A percentile compares a stretch with the other conserved stretches of the same genome.
phyloP scores from a whole-genome alignment of 1,140 invertebrate genomes.

The Zelostemma sp. region DNA sequence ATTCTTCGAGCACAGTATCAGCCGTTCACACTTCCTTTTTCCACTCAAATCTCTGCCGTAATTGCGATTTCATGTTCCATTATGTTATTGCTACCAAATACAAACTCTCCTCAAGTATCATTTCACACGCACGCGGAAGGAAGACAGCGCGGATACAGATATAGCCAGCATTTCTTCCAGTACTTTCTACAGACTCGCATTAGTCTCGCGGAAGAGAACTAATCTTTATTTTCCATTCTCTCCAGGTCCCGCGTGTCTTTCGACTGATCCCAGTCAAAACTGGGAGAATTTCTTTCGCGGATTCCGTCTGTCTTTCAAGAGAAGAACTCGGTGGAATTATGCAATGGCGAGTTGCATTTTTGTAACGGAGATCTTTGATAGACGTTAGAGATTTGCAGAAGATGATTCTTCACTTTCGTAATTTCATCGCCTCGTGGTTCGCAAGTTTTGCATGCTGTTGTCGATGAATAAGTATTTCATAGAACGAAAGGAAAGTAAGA shows the following conservation, averaged over 20 bases:
- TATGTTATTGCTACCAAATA: slow-evolving; percentile 2
- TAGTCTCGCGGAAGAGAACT: slow-evolving; percentile 27
- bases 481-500: too few relatives aligned
- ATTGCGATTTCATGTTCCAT: neutral
- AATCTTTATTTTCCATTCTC: neutral
- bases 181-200: slow-evolving; percentile 23
- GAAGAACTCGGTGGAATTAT: too few relatives aligned
- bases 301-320: too few relatives aligned
- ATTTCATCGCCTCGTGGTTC: neutral
- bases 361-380: too few relatives aligned
- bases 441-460: too few relatives aligned
- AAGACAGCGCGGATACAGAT: slow-evolving; percentile 12
- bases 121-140: slow-evolving; percentile 41
- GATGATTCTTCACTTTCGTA: neutral
- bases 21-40: slow-evolving; percentile 9
- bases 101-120: slow-evolving; percentile 10
- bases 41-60: neutral
- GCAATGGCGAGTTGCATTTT: too few relatives aligned
- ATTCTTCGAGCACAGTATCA: slow-evolving; percentile 12
- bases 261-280: neutral
- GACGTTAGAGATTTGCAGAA: too few relatives aligned
- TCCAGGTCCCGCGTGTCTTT: neutral
- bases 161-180: slow-evolving; percentile 16
- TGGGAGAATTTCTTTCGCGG: too few relatives aligned
- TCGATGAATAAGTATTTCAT: too few relatives aligned